phyloP scores from a whole-genome alignment of 2,888 invertebrate species.

The Chorisops tibialis region DNA sequence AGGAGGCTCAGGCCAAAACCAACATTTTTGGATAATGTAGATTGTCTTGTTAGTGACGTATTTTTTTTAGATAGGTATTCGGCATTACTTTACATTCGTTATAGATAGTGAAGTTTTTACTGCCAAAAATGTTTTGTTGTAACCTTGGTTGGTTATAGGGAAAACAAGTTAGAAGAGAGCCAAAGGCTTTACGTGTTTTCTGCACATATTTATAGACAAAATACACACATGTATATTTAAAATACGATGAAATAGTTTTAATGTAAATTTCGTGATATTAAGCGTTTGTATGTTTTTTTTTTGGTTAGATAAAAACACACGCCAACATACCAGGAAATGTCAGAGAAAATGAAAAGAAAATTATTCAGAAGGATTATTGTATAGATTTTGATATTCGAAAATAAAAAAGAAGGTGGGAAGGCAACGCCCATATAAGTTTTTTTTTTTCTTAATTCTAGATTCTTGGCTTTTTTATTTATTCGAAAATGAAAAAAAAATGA shows the following conservation, averaged over 20 bases:
- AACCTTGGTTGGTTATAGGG: conserved; percentile 4
- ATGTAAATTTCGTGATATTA: neutral
- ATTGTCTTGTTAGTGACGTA: neutral
- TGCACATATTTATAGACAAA: neutral
- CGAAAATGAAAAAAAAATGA: no score
- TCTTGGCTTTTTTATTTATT: no score
- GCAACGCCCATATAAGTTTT: no score
- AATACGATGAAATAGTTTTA: neutral
- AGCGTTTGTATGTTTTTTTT: neutral
- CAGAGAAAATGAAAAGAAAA: conserved; percentile 1
- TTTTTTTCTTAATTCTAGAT: no score
- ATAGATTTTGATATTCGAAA: no score
- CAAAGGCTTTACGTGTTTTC: neutral
- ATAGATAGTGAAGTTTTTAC: neutral
- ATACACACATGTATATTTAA: neutral
- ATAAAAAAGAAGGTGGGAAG: no score
- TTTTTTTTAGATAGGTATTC: neutral
- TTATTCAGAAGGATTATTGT: no score
- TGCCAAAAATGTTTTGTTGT: neutral
- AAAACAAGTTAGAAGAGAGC: neutral
- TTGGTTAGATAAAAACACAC: neutral
- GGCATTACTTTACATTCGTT: neutral
- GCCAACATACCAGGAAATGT: conserved; percentile 17
- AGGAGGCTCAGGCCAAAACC: neutral
- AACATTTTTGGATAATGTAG: conserved; percentile 12